Conservation (phyloP, 2,113 vertebrate species). For the Phyllopteryx taeniolatus region DNA sequence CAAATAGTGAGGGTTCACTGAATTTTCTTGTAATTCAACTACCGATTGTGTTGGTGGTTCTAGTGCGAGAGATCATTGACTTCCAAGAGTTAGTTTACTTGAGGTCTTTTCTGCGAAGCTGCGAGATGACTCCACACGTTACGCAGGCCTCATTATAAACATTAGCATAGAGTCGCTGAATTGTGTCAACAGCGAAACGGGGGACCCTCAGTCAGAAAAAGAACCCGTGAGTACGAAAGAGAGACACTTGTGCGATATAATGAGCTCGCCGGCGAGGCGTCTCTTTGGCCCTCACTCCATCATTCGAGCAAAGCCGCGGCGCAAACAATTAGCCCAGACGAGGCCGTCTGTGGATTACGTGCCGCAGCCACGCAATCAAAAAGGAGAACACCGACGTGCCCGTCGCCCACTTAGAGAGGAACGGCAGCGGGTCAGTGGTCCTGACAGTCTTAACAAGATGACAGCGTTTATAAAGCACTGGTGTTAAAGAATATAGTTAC, state of each 20-base stretch:
- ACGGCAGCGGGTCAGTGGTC: constrained; percentile 82
- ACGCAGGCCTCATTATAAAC: constrained; percentile 49
- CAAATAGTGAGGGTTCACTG: no score
- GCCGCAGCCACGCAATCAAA: constrained; percentile 64
- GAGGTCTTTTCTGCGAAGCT: not conserved
- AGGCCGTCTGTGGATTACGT: constrained; percentile 60
- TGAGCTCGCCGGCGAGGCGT: constrained; percentile 59
- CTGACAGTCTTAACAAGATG: constrained; percentile 83
- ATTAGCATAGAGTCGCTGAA: constrained; percentile 48
- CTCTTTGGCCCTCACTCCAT: constrained; percentile 60
- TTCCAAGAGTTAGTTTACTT: no score
- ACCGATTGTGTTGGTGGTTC: no score
- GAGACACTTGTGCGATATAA: constrained; percentile 64
- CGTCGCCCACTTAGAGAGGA: constrained; percentile 73
- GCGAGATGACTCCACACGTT: constrained; percentile 22
- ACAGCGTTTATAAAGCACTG: constrained; percentile 86
- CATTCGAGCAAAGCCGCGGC: constrained; percentile 54
- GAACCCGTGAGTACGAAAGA: constrained; percentile 50
- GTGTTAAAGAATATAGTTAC: constrained; percentile 77
- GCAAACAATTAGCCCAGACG: constrained; percentile 71
- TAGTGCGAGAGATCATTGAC: no score
- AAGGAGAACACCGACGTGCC: constrained; percentile 66
- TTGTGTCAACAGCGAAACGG: constrained; percentile 49
- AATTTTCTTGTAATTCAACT: no score
- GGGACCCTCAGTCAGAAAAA: constrained; percentile 28